phyloP scores from a whole-genome alignment of 37 sponge, comb jelly and placozoan genomes.

The Ianthella basta region DNA sequence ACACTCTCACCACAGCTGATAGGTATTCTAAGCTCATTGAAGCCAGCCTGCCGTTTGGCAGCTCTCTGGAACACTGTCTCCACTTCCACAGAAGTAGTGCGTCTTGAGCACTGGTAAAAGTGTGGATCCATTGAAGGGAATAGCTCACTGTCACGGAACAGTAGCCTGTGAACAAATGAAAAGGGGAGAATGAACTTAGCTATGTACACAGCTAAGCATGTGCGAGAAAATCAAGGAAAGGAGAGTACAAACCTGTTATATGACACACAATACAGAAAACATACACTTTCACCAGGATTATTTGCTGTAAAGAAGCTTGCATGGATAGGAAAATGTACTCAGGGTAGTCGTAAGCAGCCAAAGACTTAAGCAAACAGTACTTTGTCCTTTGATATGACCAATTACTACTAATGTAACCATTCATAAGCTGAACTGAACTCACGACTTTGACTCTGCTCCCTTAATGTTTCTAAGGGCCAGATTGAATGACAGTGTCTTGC shows the following conservation, averaged over 20 bases:
- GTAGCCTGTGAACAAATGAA: neutral
- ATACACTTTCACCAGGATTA: neutral
- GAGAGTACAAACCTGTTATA: neutral
- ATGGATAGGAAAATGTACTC: neutral
- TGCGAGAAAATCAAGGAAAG: neutral
- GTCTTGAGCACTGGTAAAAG: constrained; percentile 89
- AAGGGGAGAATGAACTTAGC: neutral
- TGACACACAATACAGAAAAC: neutral
- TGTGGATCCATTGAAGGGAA: constrained; percentile 87
- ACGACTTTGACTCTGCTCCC: constrained; percentile 73
- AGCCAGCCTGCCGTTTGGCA: constrained; percentile 65
- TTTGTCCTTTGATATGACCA: too few relatives aligned
- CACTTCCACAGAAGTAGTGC: constrained; percentile 87
- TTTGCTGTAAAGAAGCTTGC: neutral
- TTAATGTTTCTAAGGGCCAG: constrained; percentile 83
- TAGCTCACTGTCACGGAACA: constrained; percentile 66
- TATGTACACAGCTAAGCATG: neutral
- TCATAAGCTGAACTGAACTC: neutral
- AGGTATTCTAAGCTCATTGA: constrained; percentile 17
- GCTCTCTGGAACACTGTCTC: constrained; percentile 87
- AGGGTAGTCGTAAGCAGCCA: neutral
- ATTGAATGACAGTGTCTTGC: constrained; percentile 93
- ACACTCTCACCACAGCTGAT: constrained; percentile 35
- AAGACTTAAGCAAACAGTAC: too few relatives aligned
- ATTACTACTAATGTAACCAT: too few relatives aligned